Percentiles rank a stretch among this genome's conserved stretches.
Conservation (phyloP, 2,113 vertebrate species). For the Fulmarus glacialis region DNA sequence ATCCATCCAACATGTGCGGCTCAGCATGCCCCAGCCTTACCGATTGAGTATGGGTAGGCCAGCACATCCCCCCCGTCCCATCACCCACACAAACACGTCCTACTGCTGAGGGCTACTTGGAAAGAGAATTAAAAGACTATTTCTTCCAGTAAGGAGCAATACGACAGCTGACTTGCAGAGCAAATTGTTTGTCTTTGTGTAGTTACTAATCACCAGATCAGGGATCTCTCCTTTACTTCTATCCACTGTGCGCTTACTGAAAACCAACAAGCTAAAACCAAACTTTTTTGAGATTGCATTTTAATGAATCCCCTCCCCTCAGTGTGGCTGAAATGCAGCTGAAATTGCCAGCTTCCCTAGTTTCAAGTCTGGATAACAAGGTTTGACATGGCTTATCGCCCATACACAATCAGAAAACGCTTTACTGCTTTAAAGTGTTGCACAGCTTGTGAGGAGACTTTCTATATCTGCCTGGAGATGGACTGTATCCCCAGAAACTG, state of each 20-base stretch:
- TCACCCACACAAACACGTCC: accelerated
- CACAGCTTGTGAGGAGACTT: neutral
- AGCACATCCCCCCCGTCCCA: neutral
- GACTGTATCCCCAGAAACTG: neutral
- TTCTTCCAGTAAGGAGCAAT: neutral
- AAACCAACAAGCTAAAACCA: neutral
- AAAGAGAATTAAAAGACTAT: neutral
- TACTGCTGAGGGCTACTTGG: neutral
- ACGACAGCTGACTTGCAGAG: neutral
- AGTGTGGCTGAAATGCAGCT: neutral
- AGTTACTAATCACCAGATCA: neutral
- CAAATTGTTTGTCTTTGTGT: neutral
- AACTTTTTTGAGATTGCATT: neutral
- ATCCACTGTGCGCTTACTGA: neutral
- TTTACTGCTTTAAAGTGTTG: neutral
- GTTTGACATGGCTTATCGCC: neutral
- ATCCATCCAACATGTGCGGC: neutral
- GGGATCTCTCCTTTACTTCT: neutral
- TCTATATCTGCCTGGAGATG: neutral
- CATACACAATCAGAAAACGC: neutral
- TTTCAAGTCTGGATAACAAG: neutral
- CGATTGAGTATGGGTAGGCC: neutral
- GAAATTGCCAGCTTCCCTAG: neutral
- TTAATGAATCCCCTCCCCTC: neutral
- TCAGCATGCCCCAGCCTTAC: neutral